phyloP scores from a whole-genome alignment of 1,140 invertebrate species.

The Drosophila arizonae region DNA sequence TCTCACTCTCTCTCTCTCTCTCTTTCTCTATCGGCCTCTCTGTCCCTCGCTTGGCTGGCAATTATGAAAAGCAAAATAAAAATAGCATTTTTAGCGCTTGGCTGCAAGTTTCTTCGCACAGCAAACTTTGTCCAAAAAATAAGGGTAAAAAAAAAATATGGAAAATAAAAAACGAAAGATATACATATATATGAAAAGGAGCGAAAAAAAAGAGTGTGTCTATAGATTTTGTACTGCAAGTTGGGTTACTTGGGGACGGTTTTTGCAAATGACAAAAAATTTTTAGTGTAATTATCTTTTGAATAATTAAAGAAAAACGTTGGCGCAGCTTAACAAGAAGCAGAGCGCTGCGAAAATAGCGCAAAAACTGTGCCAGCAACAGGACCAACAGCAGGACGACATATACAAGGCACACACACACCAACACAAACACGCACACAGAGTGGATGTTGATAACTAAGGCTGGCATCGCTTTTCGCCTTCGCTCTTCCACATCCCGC shows the following conservation, averaged over 20 bases:
- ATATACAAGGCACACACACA: neutral
- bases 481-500: neutral
- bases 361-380: slow-evolving; percentile 43
- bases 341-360: slow-evolving; percentile 41
- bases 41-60: slow-evolving; percentile 49
- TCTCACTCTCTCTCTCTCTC: slow-evolving; percentile 3
- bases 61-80: slow-evolving; percentile 72
- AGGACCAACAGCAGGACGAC: slow-evolving; percentile 31
- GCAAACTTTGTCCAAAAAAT: slow-evolving; percentile 43
- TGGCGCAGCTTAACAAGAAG: slow-evolving; percentile 62
- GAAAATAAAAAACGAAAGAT: slow-evolving; percentile 21
- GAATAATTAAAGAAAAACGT: slow-evolving; percentile 81
- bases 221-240: slow-evolving; percentile 63
- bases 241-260: slow-evolving; percentile 49
- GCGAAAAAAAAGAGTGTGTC: slow-evolving; percentile 31
- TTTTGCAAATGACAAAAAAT: slow-evolving; percentile 67
- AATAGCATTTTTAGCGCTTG: slow-evolving; percentile 68
- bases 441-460: slow-evolving; percentile 35
- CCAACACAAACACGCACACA: neutral
- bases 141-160: slow-evolving; percentile 13
- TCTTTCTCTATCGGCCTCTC: neutral
- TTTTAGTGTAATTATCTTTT: slow-evolving; percentile 80
- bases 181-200: slow-evolving; percentile 2
- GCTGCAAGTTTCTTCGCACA: slow-evolving; percentile 53
- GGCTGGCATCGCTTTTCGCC: slow-evolving; percentile 21